Evolutionary conservation across 2,797 vertebrate genomes (phyloP).

Genomic region (Xiphophorus birchmanni): DNA sequence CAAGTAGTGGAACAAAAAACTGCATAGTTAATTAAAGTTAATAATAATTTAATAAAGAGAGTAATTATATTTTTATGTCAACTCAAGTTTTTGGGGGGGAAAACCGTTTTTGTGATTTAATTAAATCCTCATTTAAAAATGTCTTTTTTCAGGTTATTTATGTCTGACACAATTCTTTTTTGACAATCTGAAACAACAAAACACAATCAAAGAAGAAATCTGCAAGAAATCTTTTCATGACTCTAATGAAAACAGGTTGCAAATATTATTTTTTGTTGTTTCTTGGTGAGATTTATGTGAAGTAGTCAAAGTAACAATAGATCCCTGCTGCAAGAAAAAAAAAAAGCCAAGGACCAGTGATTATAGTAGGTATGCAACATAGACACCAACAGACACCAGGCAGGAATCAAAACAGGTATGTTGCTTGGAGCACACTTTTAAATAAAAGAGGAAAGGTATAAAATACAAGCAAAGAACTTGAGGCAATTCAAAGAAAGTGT

Average conservation of each 20-base stretch:
- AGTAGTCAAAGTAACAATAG: background rate
- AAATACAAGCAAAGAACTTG: background rate
- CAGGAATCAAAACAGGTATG: background rate
- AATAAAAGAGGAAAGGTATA: background rate
- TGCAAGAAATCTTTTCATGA: background rate
- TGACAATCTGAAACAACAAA: background rate
- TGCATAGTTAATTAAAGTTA: background rate
- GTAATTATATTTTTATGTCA: background rate
- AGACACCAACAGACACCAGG: background rate
- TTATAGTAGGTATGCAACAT: background rate
- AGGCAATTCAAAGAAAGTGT: background rate
- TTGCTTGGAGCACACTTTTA: background rate
- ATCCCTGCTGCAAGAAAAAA: background rate
- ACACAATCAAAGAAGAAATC: background rate
- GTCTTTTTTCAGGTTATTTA: background rate
- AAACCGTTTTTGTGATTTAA: background rate
- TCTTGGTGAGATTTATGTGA: background rate
- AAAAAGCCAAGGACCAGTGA: background rate
- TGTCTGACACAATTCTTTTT: too few relatives aligned
- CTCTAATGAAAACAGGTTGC: background rate
- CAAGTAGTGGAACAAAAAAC: background rate
- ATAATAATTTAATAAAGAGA: background rate
- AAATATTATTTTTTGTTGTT: background rate
- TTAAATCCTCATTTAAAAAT: background rate
- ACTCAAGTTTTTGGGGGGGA: background rate